Evolutionary conservation across 2,797 vertebrate genomes (phyloP), one percentile per base, ranked within the genome.

Genomic region (Gouania willdenowi): DNA sequence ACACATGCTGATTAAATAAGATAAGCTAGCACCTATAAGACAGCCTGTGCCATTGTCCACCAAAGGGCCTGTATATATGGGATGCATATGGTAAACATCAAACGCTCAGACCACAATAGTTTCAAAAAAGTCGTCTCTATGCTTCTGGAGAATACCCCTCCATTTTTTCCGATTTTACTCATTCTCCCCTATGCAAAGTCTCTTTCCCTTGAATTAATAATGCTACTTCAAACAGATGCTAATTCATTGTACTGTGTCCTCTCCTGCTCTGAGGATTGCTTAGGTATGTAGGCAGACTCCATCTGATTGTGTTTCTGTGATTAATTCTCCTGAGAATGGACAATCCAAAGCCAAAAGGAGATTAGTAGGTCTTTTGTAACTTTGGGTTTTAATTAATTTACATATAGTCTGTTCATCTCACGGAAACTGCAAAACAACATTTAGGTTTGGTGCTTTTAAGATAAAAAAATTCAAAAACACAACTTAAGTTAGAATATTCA

Each of bases 1-100:
- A 45, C 66, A 68, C 67, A 59, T 45, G 63, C 87, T 89, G 87
- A 87, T 83, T 83, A 85, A 88, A 88, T 87, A 88, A 85, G 87
- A 88, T 89, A 86, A 57, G 57, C 17, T 63, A 17, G 63, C 30
- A 15, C 10, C 23, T 61, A 43, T 15, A 29, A 26, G 28, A 8
- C 15, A n/a, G 26, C 38, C 54, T 66, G 51, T n/a, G n/a, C n/a
- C n/a, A n/a, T 73, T 70, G 73, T 77, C 71, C 41, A 46, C 66
- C 28, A 10, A 55, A 32, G 55, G 33, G 41, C 53, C 8, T 8
- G 54, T 64, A 75, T 74, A 65, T 57, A 49, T 18, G 22, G 37
- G 27, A 23, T 31, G 32, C 45, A 42, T 23, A 17, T 21, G 17
- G 29, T 25, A 34, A 42, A 60, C 47, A 16, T 31, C 53, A 54